These are phyloP conservation scores for Caenorhabditis parvicauda DNA, from an alignment of 2,888 invertebrate genomes.

Conservation along the genomic window DNA sequence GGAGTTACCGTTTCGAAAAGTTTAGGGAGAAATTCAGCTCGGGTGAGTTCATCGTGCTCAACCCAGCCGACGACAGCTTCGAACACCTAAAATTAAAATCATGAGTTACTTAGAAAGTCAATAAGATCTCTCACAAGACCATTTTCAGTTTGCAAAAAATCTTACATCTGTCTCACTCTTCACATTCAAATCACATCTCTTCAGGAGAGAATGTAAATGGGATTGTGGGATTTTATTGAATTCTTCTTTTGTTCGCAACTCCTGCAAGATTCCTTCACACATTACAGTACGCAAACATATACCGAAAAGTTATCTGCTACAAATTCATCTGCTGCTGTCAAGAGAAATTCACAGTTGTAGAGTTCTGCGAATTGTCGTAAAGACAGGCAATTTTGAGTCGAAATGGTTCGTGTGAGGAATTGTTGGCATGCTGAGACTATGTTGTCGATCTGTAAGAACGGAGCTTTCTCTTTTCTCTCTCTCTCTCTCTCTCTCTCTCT, in stretches of 20 bases:
- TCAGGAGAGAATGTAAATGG: slow-evolving; percentile 43
- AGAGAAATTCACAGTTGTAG: slow-evolving; percentile 58
- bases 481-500: too few relatives aligned
- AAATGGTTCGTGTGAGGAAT: slow-evolving; percentile 65
- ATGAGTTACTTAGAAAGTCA: too few relatives aligned
- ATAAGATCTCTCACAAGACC: too few relatives aligned
- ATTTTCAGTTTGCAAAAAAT: too few relatives aligned
- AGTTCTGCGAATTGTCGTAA: slow-evolving; percentile 65
- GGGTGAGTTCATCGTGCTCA: slow-evolving; percentile 56
- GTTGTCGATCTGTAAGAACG: slow-evolving; percentile 63
- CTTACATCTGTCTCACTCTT: slow-evolving; percentile 34
- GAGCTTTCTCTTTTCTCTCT: too few relatives aligned
- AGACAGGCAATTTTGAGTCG: slow-evolving; percentile 64
- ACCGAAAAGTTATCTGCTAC: slow-evolving; percentile 40
- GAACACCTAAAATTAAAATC: too few relatives aligned
- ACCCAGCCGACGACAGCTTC: slow-evolving; percentile 66
- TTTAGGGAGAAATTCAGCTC: slow-evolving; percentile 46
- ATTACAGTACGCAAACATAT: not conserved
- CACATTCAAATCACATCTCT: slow-evolving; percentile 43
- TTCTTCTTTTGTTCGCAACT: slow-evolving; percentile 29
- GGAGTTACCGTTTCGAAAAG: slow-evolving; percentile 15
- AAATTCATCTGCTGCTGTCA: slow-evolving; percentile 44
- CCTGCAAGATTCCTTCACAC: slow-evolving; percentile 19
- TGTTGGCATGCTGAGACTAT: slow-evolving; percentile 65
- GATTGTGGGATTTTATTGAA: slow-evolving; percentile 37